Base-by-base conservation (phyloP, 2,113 vertebrate genomes). In the Galeopterus variegatus region DNA sequence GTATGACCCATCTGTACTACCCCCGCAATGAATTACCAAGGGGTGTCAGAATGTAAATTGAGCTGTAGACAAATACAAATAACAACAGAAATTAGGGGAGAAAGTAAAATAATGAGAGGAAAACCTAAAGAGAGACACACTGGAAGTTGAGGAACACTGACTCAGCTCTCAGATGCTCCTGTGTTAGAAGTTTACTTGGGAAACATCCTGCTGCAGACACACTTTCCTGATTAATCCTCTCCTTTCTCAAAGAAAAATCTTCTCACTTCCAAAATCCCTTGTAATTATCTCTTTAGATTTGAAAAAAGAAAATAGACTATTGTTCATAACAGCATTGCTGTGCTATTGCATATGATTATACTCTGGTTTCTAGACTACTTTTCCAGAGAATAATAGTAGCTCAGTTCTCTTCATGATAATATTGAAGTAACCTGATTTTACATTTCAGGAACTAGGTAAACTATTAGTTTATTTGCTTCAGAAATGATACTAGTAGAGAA, bases 181-280 rank as follows among this genome's bases (percentile, higher is more conserved):
- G 80, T 93, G 65, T 73, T 94, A 72, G 64, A 82, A 65, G 10
- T 83, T 80, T 70, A 33, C 41, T 76, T 60, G 52, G 45, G 31
- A 85, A 94, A 85, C 14, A 26, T 72, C 24, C 48, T 81, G 87
- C 65, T 88, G 65, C 70, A 81, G 76, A 75, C 45, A 88, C 73
- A 62, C 13, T 79, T 88, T 77, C 48, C 79, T 65, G 36, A 31
- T 77, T 88, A 85, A 79, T 73, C 7, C 5, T 87, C 58, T 84
- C 31, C 15, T 90, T 73, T 97, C 21, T 86, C 52, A 88, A 60
- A 91, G 73, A 64, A 96, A 84, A 65, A 33, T 36, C n/a, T 77
- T 62, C 21, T 33, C 11, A 26, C 8, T 65, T 5, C 45, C 48
- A 67, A 91, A 31, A 62, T 75, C 31, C 28, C 36, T 93, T 87